Conservation (phyloP, 1,140 invertebrate species). For the Scaptomyza pallida region DNA sequence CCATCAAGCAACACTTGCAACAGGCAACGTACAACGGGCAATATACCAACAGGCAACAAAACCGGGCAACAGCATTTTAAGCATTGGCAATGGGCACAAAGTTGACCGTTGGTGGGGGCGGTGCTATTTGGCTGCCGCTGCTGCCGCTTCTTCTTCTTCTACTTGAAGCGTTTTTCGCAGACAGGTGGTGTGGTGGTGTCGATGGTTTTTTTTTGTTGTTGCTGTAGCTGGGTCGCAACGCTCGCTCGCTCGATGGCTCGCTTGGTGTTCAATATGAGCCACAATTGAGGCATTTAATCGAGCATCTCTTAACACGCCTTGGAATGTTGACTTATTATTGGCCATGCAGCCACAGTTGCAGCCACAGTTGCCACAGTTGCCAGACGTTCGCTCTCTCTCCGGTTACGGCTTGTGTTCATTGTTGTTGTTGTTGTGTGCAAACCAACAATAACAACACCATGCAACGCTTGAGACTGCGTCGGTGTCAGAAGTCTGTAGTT, state of each 20-base stretch:
- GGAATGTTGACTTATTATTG: conserved; percentile 83
- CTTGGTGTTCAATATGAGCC: conserved; percentile 81
- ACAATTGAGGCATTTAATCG: conserved; percentile 83
- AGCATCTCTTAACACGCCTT: conserved; percentile 82
- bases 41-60: conserved; percentile 14
- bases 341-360: conserved; percentile 62
- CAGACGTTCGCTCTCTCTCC: conserved; percentile 16
- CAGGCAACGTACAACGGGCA: conserved; percentile 4
- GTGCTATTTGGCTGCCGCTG: conserved; percentile 63
- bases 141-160: conserved; percentile 50
- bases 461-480: conserved; percentile 53
- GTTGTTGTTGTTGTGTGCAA: conserved; percentile 14
- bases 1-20: conserved; percentile 16
- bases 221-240: conserved; percentile 43
- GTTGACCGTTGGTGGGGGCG: conserved; percentile 80
- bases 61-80: background rate
- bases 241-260: conserved; percentile 10
- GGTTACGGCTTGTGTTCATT: conserved; percentile 8
- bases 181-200: conserved; percentile 80
- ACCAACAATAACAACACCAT: background rate
- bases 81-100: conserved; percentile 29
- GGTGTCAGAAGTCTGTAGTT: conserved; percentile 81
- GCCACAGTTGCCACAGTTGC: conserved; percentile 30
- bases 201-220: conserved; percentile 56
- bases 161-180: conserved; percentile 46